A percentile compares a stretch with the other conserved stretches of the same genome.
These are phyloP conservation scores for Bos taurus DNA, from an alignment of 2,113 vertebrate species.

Conservation along the genomic window DNA sequence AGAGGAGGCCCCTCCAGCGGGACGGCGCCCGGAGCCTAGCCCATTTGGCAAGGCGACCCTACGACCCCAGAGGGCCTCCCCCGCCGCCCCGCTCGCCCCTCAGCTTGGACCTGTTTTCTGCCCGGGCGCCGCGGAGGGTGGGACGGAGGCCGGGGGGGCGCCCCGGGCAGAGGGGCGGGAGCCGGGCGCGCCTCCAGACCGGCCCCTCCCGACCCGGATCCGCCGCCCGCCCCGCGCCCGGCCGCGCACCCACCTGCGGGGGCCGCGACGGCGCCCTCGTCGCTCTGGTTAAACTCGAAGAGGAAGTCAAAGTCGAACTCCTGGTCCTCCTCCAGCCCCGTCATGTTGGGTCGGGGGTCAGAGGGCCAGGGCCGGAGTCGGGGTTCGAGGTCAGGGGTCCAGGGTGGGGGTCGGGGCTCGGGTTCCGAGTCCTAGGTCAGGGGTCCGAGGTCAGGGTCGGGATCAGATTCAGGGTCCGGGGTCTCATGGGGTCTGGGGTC, in stretches of 20 bases:
- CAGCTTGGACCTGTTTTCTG: background rate
- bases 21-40: background rate
- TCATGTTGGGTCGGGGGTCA: slow-evolving; percentile 79
- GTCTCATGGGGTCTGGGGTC: background rate
- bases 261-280: slow-evolving; percentile 64
- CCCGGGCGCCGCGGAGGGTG: background rate
- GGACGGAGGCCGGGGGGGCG: background rate
- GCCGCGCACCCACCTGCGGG: slow-evolving; percentile 82
- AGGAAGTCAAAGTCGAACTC: slow-evolving; percentile 92
- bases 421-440: background rate
- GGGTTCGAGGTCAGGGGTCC: slow-evolving; percentile 18
- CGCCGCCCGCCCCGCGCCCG: background rate
- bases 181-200: background rate
- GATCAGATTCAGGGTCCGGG: background rate
- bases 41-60: background rate
- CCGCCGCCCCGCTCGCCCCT: background rate
- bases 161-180: background rate
- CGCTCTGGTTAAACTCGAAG: slow-evolving; percentile 88
- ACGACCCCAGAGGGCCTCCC: background rate
- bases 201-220: background rate
- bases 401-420: background rate
- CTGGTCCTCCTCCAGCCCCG: slow-evolving; percentile 82
- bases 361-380: background rate
- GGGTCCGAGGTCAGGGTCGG: background rate
- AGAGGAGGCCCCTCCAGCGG: background rate